A percentile compares a stretch with the other conserved stretches of the same genome.
Evolutionary conservation across 2,888 invertebrate species (phyloP).

Genomic region (Cistogaster globosa): DNA sequence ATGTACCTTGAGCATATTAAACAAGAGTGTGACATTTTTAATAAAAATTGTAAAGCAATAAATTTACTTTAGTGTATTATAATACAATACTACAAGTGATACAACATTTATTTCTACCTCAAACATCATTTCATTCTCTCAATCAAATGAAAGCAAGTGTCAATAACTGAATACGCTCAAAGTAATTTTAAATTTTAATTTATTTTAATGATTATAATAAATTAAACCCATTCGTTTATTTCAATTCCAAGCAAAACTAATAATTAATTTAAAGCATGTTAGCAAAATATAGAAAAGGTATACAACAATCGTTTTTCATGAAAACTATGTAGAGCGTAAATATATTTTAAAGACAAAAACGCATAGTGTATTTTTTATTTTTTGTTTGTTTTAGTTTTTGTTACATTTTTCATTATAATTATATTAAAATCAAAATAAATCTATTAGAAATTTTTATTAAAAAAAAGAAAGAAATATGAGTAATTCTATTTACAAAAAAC

Average conservation of each 20-base stretch:
- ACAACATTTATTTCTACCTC: too few relatives aligned
- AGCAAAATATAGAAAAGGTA: slow-evolving; percentile 38
- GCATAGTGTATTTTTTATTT: slow-evolving; percentile 39
- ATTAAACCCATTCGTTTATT: slow-evolving; percentile 7
- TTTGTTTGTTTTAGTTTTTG: neutral
- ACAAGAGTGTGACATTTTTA: too few relatives aligned
- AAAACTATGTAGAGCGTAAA: slow-evolving; percentile 68
- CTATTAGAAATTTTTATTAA: slow-evolving; percentile 22
- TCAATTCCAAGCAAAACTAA: slow-evolving; percentile 38
- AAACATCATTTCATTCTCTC: neutral
- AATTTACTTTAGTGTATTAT: too few relatives aligned
- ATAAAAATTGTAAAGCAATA: too few relatives aligned
- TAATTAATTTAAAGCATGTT: slow-evolving; percentile 58
- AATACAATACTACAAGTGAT: too few relatives aligned
- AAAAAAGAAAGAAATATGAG: neutral
- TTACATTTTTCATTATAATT: too few relatives aligned
- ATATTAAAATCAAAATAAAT: slow-evolving; percentile 7
- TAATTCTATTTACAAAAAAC: slow-evolving; percentile 13
- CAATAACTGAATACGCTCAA: neutral
- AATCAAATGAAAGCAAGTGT: slow-evolving; percentile 15
- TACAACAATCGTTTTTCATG: slow-evolving; percentile 56
- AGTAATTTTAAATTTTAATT: neutral
- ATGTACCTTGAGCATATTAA: too few relatives aligned
- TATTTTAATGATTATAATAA: slow-evolving; percentile 15
- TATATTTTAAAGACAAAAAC: slow-evolving; percentile 62